Evolutionary conservation across 2,888 invertebrate genomes (phyloP), one percentile per base, ranked within the genome.

Genomic region (Scaptomyza caliginosa): DNA sequence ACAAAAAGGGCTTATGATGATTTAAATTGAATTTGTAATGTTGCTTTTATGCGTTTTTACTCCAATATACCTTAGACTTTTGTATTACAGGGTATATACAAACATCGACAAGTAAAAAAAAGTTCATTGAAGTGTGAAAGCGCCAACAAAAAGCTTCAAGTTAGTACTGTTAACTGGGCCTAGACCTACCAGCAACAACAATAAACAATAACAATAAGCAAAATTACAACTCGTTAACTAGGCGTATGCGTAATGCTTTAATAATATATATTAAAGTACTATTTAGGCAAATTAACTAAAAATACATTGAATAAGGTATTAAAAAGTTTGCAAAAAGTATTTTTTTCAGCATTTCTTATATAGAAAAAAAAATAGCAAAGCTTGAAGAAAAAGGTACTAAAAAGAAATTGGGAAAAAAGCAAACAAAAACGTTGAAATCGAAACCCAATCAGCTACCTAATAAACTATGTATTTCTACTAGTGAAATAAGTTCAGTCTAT

Each of bases 311-410:
- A n/a, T n/a, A n/a, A n/a, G n/a, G n/a, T n/a, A n/a, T n/a, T n/a
- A n/a, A n/a, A n/a, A n/a, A n/a, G n/a, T n/a, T n/a, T n/a, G n/a
- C n/a, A n/a, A n/a, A n/a, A n/a, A n/a, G n/a, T n/a, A n/a, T n/a
- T n/a, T n/a, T n/a, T n/a, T n/a, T n/a, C n/a, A n/a, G n/a, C n/a
- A n/a, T n/a, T n/a, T n/a, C n/a, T n/a, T n/a, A n/a, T n/a, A n/a
- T n/a, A n/a, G n/a, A n/a, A n/a, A 54, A 51, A 32, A 65, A 71
- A 82, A 62, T 11, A 77, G 78, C 81, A 70, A 36, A 49, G 82
- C 60, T 60, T 26, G 45, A 70, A 74, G 13, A 77, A 81, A 73
- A 42, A 43, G 21, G 5, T 13, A 40, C 42, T 21, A 4, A 42
- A 57, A 58, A 58, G 16, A 48, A 55, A 60, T 40, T 11, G 23